Percentiles rank a stretch among this genome's conserved stretches.
phyloP scores from a whole-genome alignment of 53 echinoderm and acorn worm genomes.

The Echinometra lucunter region DNA sequence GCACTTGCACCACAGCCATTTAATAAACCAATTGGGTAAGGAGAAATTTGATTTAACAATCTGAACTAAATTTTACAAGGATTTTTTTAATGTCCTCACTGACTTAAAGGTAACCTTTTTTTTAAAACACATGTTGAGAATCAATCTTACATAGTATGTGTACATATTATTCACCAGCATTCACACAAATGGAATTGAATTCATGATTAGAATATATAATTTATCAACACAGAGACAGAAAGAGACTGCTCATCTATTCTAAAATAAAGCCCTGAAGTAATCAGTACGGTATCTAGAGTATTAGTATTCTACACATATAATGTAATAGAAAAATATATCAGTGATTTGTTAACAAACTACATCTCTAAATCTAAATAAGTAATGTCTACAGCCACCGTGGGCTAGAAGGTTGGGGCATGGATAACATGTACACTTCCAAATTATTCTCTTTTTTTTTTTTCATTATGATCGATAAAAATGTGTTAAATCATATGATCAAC shows the following conservation, averaged over 20 bases:
- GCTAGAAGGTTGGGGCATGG: not conserved
- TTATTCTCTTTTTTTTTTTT: not conserved
- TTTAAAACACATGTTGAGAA: not conserved
- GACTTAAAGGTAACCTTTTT: too few relatives aligned
- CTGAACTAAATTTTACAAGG: too few relatives aligned
- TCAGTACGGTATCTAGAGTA: not conserved
- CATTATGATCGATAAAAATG: not conserved
- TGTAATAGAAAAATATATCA: conserved; percentile 8
- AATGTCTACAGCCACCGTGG: not conserved
- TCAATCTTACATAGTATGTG: too few relatives aligned
- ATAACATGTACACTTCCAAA: not conserved
- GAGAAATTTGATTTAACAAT: too few relatives aligned
- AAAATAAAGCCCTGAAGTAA: not conserved
- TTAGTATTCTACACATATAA: not conserved
- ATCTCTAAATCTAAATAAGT: not conserved
- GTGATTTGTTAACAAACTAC: not conserved
- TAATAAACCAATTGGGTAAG: too few relatives aligned
- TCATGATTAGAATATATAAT: not conserved
- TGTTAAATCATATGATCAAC: not conserved
- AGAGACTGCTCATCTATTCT: not conserved
- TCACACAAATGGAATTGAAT: not conserved
- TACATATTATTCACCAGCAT: not conserved
- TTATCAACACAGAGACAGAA: not conserved
- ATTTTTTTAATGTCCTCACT: too few relatives aligned
- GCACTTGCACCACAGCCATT: too few relatives aligned